phyloP scores from a whole-genome alignment of 2,888 invertebrate genomes.

The Scaptomyza cyrtandrae region DNA sequence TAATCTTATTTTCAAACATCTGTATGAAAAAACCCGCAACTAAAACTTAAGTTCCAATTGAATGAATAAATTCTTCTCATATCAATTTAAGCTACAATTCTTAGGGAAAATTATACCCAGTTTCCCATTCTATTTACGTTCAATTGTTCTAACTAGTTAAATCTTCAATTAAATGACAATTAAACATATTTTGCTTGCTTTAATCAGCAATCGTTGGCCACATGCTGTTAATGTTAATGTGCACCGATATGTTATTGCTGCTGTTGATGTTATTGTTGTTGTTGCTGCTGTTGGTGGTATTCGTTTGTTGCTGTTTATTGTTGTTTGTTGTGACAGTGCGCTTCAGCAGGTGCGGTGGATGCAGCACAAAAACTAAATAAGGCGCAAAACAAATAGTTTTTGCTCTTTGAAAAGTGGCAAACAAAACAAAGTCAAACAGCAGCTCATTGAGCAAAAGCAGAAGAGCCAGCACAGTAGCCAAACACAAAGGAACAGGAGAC shows the following conservation, averaged over 20 bases:
- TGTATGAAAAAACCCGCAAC: too few relatives aligned
- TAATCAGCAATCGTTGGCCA: slow-evolving; percentile 46
- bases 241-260: slow-evolving; percentile 20
- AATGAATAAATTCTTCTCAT: too few relatives aligned
- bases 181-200: slow-evolving; percentile 38
- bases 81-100: neutral
- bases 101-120: neutral
- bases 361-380: slow-evolving; percentile 68
- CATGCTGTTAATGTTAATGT: slow-evolving; percentile 62
- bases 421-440: slow-evolving; percentile 68
- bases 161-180: slow-evolving; percentile 55
- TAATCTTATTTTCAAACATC: too few relatives aligned
- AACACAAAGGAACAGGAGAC: slow-evolving; percentile 5
- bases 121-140: neutral
- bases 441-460: slow-evolving; percentile 63
- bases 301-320: slow-evolving; percentile 14
- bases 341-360: slow-evolving; percentile 68
- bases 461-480: slow-evolving; percentile 47
- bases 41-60: too few relatives aligned
- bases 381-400: slow-evolving; percentile 75
- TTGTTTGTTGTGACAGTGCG: slow-evolving; percentile 18
- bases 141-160: slow-evolving; percentile 12
- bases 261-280: slow-evolving; percentile 10
- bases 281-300: neutral
- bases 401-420: slow-evolving; percentile 67